Conservation (phyloP, 1,140 invertebrate genomes). For the Aethina tumida region DNA sequence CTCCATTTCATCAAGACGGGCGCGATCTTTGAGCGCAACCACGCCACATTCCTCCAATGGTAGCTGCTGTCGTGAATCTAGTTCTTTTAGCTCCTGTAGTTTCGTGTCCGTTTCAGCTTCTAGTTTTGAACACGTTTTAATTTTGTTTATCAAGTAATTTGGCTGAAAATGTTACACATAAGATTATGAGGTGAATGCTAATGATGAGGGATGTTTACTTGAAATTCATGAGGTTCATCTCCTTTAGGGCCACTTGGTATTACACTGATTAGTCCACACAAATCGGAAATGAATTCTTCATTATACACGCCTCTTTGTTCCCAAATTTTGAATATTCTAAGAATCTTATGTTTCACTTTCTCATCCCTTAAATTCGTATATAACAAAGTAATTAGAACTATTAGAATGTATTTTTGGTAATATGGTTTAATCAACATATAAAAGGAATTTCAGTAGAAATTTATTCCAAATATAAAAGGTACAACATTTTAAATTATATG, state of each 20-base stretch:
- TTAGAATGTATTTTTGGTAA: not conserved
- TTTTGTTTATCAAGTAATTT: constrained; percentile 52
- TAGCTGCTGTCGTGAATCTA: too few relatives aligned
- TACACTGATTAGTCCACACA: constrained; percentile 68
- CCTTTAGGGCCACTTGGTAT: constrained; percentile 60
- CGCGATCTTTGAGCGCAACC: constrained; percentile 57
- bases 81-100: constrained; percentile 51
- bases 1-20: constrained; percentile 77
- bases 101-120: constrained; percentile 58
- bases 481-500: constrained; percentile 1
- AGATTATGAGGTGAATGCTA: constrained; percentile 6
- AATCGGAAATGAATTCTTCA: constrained; percentile 74
- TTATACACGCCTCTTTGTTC: constrained; percentile 81
- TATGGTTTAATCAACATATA: not conserved
- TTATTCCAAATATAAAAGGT: constrained; percentile 1
- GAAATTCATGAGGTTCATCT: constrained; percentile 53
- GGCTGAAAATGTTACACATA: constrained; percentile 37
- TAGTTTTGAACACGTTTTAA: constrained; percentile 51
- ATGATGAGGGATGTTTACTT: constrained; percentile 37
- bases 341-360: constrained; percentile 73
- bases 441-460: not conserved
- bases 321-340: constrained; percentile 91
- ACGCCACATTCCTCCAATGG: too few relatives aligned
- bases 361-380: constrained; percentile 57
- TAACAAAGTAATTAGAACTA: not conserved